Evolutionary conservation across 2,113 vertebrate species (phyloP), one percentile per base, ranked within the genome.

Genomic region (Calyptomena viridis): DNA sequence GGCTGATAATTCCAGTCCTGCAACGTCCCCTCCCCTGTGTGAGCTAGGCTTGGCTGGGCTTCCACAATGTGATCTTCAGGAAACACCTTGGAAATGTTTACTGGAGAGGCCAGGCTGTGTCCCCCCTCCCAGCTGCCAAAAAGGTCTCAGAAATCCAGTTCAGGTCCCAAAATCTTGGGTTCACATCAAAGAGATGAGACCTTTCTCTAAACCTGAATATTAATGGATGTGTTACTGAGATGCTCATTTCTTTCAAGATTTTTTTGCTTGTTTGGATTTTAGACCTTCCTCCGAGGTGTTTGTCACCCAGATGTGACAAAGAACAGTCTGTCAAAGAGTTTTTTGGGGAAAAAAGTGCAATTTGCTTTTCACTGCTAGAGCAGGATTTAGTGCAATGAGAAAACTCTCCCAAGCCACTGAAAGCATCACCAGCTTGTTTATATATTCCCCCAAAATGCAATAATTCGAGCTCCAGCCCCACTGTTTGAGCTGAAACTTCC

Each of bases 11-110:
- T 8, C 59, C 42, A 1, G 6, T 66, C 59, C 46, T 9, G 10
- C 53, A 44, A 1, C 23, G 1, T 47, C 89, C 46, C 40, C 81
- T n/a, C 53, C 56, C 8, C 0, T 10, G 37, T 52, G 13, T 1
- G 0, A 74, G 60, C 49, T 2, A 8, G 33, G 24, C 84, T 83
- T 76, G 89, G 91, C 91, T 20, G 63, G 20, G 50, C 64, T 93
- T 62, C 75, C 88, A 53, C 3, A 1, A 22, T 6, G 16, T 0
- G 1, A 90, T 14, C 92, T 50, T 52, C 88, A 93, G 92, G 94
- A 94, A 96, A 84, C 87, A 93, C 82, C 91, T 74, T 91, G 93
- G 94, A 89, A 68, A 42, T 30, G 87, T 87, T 91, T 79, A 25
- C 35, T 37, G 71, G 55, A 40, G 69, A 84, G 37, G 14, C 46